Evolutionary conservation across 2,888 invertebrate genomes (phyloP).

Genomic region (Hypomecis punctinalis): DNA sequence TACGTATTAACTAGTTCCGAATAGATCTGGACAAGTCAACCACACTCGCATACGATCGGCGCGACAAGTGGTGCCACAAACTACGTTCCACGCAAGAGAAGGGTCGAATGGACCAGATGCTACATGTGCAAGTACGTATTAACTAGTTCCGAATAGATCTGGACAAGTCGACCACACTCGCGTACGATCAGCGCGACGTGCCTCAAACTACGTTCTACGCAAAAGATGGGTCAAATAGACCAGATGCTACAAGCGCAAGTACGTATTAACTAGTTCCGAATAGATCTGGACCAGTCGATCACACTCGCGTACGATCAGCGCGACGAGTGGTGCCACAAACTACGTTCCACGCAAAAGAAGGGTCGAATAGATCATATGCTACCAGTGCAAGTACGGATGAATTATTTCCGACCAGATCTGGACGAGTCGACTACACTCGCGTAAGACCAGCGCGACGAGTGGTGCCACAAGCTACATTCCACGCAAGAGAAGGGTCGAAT

Average conservation of each 20-base stretch:
- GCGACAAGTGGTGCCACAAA: constrained; percentile 89
- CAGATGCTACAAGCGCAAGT: constrained; percentile 88
- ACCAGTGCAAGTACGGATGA: constrained; percentile 84
- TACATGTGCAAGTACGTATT: constrained; percentile 85
- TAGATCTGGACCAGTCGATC: no score
- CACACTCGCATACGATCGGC: constrained; percentile 91
- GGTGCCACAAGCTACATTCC: constrained; percentile 88
- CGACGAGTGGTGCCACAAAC: constrained; percentile 88
- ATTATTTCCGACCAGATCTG: no score
- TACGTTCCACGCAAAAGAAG: constrained; percentile 88
- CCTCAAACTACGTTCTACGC: constrained; percentile 88
- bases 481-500: constrained; percentile 88
- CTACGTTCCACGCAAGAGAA: constrained; percentile 88
- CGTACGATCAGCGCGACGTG: constrained; percentile 91
- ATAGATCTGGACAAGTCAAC: no score
- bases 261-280: not conserved
- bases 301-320: constrained; percentile 92
- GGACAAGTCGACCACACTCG: constrained; percentile 91
- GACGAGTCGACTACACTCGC: constrained; percentile 92
- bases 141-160: no score
- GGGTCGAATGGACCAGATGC: constrained; percentile 87
- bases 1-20: constrained; percentile 42
- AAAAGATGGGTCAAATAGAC: constrained; percentile 88
- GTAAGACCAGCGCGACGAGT: constrained; percentile 91
- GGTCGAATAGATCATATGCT: constrained; percentile 87